phyloP scores from a whole-genome alignment of 2,113 vertebrate species.

The Lipotes vexillifer region DNA sequence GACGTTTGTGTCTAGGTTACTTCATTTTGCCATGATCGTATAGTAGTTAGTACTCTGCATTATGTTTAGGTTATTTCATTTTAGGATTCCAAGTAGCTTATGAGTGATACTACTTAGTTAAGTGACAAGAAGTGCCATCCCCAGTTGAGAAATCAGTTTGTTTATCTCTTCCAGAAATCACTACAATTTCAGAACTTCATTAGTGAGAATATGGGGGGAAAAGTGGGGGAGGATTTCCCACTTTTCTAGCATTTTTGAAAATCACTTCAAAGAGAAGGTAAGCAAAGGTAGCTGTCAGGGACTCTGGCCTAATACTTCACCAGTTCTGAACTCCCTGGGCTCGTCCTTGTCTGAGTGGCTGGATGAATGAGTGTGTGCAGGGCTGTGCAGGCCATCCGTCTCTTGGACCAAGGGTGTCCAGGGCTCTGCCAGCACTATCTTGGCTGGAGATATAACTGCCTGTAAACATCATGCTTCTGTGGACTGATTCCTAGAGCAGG shows the following conservation, averaged over 20 bases:
- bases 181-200: not conserved
- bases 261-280: not conserved
- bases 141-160: not conserved
- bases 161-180: not conserved
- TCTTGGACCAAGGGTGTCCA: not conserved
- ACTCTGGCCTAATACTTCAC: not conserved
- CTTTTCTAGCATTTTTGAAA: slow-evolving; percentile 14
- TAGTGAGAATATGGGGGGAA: not conserved
- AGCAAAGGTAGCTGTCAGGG: not conserved
- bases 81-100: not conserved
- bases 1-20: not conserved
- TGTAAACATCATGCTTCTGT: not conserved
- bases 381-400: not conserved
- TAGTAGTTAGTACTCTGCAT: not conserved
- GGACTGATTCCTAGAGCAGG: not conserved
- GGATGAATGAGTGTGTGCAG: not conserved
- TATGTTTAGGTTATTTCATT: not conserved
- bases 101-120: not conserved
- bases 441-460: not conserved
- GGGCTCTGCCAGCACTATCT: not conserved
- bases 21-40: not conserved
- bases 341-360: not conserved
- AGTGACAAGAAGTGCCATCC: not conserved
- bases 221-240: not conserved
- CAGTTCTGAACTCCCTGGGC: not conserved